Evolutionary conservation across 64 coral and sea anemone species (phyloP).

Genomic region (Orbicella faveolata): DNA sequence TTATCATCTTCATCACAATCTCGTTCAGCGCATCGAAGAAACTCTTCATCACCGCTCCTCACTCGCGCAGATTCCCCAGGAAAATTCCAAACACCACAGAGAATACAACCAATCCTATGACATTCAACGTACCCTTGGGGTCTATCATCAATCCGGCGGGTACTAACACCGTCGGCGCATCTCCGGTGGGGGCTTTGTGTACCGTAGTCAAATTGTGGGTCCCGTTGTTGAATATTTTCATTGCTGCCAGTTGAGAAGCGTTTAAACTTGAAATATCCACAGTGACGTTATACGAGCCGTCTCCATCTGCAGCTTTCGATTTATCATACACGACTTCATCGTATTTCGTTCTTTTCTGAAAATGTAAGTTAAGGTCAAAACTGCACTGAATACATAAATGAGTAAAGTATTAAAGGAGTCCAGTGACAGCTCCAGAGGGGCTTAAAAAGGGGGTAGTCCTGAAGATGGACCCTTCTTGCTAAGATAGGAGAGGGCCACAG

Average conservation of each 20-base stretch:
- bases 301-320: background rate
- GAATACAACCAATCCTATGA: constrained; percentile 49
- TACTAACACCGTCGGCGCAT: constrained; percentile 5
- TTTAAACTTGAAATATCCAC: constrained; percentile 29
- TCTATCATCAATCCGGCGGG: constrained; percentile 35
- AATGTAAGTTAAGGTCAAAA: background rate
- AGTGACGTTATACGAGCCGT: background rate
- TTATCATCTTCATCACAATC: constrained; percentile 69
- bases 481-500: no score
- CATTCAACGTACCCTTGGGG: constrained; percentile 3
- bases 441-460: no score
- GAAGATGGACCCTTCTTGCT: no score
- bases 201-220: constrained; percentile 47
- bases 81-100: constrained; percentile 57
- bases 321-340: background rate
- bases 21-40: constrained; percentile 68
- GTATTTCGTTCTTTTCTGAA: background rate
- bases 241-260: background rate
- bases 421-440: no score
- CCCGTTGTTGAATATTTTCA: constrained; percentile 38
- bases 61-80: constrained; percentile 64
- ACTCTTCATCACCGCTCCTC: constrained; percentile 45
- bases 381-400: no score
- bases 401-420: no score
- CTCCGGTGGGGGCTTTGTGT: background rate